Base-by-base conservation (phyloP, 1,140 invertebrate genomes). In the Tenebrio molitor region DNA sequence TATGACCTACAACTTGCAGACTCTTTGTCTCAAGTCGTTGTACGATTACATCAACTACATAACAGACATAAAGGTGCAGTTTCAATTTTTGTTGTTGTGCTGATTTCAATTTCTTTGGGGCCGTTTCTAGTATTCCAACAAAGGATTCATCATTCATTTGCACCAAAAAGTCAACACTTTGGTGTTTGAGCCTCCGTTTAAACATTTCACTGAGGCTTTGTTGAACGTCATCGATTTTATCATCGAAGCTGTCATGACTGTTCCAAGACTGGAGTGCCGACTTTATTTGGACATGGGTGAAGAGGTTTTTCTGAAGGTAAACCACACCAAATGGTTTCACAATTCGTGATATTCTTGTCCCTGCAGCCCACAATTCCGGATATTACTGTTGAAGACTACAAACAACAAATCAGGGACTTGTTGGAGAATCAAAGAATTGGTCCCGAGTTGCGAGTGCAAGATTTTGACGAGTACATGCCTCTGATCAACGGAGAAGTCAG, bases 1-100 rank as follows among this genome's bases (percentile, higher is more conserved):
- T 14, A 97, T 97, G 95, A 93, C 93, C 2, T 90, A 90, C 74
- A 92, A 96, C 77, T 83, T 97, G 16, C 93, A 95, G 82, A 88
- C 87, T 19, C 82, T 96, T 21, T 93, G 91, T 72, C 83, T 95
- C n/a, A 88, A 91, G 74, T 96, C 94, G 7, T 88, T 96, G 67
- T 84, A 88, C 44, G 92, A 95, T 69, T 97, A 90, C 78, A 90
- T 91, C 2, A 84, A 93, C 66, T 93, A 93, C 75, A 86, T 97
- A 10, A 85, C 89, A 44, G 91, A 93, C 80, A 88, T 91, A 77
- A 88, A 89, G 77, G 94, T 95, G 87, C 12, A 21, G 29, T 12
- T 6, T 6, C 41, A 25, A 14, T 68, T 46, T 50, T 39, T 10
- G 8, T 2, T 62, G 12, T 34, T 15, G 6, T 25, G 5, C 2